Evolutionary conservation across 2,113 vertebrate species (phyloP).

Genomic region (Ardeotis arabs): DNA sequence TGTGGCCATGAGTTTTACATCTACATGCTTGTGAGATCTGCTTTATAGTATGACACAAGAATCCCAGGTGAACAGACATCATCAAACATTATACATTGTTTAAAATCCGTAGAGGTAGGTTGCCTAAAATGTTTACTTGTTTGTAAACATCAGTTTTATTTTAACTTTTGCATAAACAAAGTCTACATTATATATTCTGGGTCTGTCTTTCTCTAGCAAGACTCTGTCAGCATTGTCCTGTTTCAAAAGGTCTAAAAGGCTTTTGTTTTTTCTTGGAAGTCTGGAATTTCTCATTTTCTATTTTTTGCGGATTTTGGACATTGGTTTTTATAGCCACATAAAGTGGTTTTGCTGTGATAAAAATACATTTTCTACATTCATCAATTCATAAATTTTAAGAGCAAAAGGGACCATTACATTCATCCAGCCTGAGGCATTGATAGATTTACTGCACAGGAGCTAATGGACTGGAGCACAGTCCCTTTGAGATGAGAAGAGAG

Average conservation of each 20-base stretch:
- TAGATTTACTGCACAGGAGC: slow-evolving; percentile 21
- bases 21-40: background rate
- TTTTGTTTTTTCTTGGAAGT: background rate
- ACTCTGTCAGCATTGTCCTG: background rate
- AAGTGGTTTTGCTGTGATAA: background rate
- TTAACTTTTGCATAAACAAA: background rate
- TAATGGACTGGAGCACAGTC: background rate
- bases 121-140: background rate
- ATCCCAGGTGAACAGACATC: background rate
- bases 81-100: background rate
- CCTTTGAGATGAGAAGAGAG: background rate
- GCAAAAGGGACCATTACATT: background rate
- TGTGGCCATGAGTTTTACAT: background rate
- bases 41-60: background rate
- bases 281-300: background rate
- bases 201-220: background rate
- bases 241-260: background rate
- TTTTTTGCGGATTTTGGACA: background rate
- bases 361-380: slow-evolving; percentile 2
- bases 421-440: background rate
- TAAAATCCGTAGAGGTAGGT: background rate
- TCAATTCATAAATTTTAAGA: slow-evolving; percentile 28
- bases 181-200: background rate
- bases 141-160: background rate
- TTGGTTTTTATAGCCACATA: background rate